phyloP scores from a whole-genome alignment of 1,140 invertebrate genomes.

The Drosophila neocordata region DNA sequence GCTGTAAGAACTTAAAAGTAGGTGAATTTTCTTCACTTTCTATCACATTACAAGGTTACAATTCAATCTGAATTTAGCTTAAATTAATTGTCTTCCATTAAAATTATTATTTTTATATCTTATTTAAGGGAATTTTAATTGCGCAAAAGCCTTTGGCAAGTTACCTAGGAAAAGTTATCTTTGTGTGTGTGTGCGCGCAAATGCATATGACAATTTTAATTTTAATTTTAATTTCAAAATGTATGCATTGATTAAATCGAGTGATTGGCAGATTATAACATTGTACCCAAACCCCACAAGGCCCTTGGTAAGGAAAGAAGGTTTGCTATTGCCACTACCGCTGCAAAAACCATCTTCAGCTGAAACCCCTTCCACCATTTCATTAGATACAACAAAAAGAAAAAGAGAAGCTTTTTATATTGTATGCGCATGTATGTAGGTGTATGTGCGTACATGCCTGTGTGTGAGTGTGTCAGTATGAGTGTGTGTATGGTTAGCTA shows the following conservation, averaged over 20 bases:
- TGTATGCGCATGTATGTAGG: neutral
- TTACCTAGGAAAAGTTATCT: no score
- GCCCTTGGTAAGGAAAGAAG: neutral
- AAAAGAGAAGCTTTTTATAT: neutral
- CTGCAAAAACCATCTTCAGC: neutral
- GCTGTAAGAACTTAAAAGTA: no score
- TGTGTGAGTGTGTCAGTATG: neutral
- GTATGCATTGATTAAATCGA: neutral
- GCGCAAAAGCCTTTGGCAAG: no score
- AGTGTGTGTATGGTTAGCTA: conserved; percentile 27
- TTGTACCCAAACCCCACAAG: neutral
- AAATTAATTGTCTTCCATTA: no score
- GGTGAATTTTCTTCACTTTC: no score
- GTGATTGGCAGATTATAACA: neutral
- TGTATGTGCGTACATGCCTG: neutral
- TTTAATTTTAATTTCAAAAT: neutral
- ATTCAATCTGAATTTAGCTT: no score
- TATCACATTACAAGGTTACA: no score
- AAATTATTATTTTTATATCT: no score
- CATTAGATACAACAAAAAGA: neutral
- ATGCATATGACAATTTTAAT: no score
- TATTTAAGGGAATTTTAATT: no score
- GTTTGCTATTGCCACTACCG: neutral
- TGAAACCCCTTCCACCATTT: neutral
- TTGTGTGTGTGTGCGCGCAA: no score